phyloP scores from a whole-genome alignment of 2,888 invertebrate genomes.

The Mimumesa dahlbomi region DNA sequence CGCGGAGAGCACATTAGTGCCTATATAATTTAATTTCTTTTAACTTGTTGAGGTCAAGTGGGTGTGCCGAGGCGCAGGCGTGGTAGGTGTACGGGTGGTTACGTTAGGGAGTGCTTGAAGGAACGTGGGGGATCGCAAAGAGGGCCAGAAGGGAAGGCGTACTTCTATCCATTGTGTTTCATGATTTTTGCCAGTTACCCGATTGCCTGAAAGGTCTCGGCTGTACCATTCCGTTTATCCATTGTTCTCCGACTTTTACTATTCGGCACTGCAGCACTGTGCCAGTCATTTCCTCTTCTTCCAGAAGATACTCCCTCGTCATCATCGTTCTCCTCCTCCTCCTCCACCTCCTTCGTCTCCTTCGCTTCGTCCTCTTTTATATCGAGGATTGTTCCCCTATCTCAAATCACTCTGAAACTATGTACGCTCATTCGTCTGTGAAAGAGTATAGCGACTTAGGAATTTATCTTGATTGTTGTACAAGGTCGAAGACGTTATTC shows the following conservation, averaged over 20 bases:
- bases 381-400: slow-evolving; percentile 18
- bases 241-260: slow-evolving; percentile 77
- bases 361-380: slow-evolving; percentile 9
- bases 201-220: slow-evolving; percentile 74
- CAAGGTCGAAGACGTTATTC: background rate
- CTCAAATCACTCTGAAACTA: slow-evolving; percentile 14
- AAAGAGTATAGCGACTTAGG: background rate
- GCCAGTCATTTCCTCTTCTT: slow-evolving; percentile 71
- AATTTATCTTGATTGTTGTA: background rate
- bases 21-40: slow-evolving; percentile 73
- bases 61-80: slow-evolving; percentile 70
- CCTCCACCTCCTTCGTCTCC: background rate
- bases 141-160: slow-evolving; percentile 61
- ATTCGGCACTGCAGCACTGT: slow-evolving; percentile 63
- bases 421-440: background rate
- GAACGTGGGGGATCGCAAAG: slow-evolving; percentile 39
- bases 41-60: slow-evolving; percentile 69
- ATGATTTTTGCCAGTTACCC: slow-evolving; percentile 69
- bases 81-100: slow-evolving; percentile 41
- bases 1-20: slow-evolving; percentile 63
- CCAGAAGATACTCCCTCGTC: slow-evolving; percentile 47
- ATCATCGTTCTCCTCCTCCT: slow-evolving; percentile 60
- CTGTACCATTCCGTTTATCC: slow-evolving; percentile 71
- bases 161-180: slow-evolving; percentile 71
- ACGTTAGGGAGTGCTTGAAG: slow-evolving; percentile 25